Conservation (phyloP, 2,888 invertebrate species). For the Hydrotaea diabolus region DNA sequence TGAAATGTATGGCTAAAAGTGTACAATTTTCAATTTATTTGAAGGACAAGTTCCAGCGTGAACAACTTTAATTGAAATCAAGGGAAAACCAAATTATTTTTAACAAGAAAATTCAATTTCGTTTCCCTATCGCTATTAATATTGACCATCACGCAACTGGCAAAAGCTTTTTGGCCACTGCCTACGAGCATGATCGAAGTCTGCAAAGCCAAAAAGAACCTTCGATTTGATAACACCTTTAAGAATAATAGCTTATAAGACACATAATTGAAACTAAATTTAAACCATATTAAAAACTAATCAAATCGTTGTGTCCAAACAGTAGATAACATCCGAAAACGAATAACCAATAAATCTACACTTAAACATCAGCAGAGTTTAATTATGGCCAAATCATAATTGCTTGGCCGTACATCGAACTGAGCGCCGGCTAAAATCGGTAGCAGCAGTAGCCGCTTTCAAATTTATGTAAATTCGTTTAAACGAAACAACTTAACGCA, state of each 20-base stretch:
- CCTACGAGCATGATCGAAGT: too few species aligned
- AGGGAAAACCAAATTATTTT: constrained; percentile 2
- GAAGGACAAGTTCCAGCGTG: neutral
- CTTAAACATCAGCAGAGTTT: constrained; percentile 27
- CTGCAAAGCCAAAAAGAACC: neutral
- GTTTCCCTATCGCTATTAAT: neutral
- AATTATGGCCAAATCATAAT: constrained; percentile 44
- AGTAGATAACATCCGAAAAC: neutral
- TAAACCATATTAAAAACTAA: constrained; percentile 31
- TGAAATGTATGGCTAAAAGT: neutral
- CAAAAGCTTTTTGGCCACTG: neutral
- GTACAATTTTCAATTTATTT: neutral
- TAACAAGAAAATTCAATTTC: constrained; percentile 15
- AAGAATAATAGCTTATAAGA: neutral
- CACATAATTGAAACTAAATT: constrained; percentile 33
- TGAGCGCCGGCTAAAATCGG: neutral
- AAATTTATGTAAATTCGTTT: neutral
- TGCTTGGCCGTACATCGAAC: constrained; percentile 47
- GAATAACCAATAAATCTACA: constrained; percentile 4
- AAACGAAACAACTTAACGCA: constrained; percentile 8
- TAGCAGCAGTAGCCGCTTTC: neutral
- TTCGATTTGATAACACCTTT: constrained; percentile 45
- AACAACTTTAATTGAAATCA: neutral
- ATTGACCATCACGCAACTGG: constrained; percentile 22
- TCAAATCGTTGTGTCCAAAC: constrained; percentile 1